Base-by-base conservation (phyloP, 2,888 invertebrate genomes). In the Amorpha juglandis region DNA sequence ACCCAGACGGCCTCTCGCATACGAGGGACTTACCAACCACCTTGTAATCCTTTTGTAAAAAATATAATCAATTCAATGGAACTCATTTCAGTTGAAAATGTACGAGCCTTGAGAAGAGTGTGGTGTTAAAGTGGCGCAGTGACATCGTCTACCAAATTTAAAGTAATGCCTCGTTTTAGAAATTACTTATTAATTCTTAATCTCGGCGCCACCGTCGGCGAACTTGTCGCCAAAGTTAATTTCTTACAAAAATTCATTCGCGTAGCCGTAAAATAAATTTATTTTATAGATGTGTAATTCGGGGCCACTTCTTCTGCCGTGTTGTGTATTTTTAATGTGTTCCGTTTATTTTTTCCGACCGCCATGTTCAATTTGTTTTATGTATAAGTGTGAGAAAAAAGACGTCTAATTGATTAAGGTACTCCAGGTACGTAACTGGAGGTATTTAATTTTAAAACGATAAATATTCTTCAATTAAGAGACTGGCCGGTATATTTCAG, bases 381-480 rank as follows among this genome's bases (percentile, higher is more conserved):
- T 55, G 19, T 58, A 19, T 38, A 38, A 64, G 58, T 48, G 35
- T 47, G 21, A 65, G 45, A 53, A 78, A 80, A 81, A 80, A 77
- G 74, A 77, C 76, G 74, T 58, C 48, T 19, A 55, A 80, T 77
- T 75, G 72, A 80, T 81, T 74, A 78, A 78, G 77, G 75, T 70
- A 64, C 64, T 65, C 73, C 67, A 74, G 76, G 79, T 71, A 71
- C 42, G n/a, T n/a, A n/a, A n/a, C 19, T 19, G 69, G 69, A 66
- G 62, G 67, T 71, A 72, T 75, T 80, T 76, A 72, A 78, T 78
- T 78, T 78, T 70, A 68, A 75, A 77, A 77, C 71, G 72, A 78
- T 75, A 73, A 72, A 77, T 79, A 78, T 74, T 69, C 69, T 77
- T 71, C 72, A 80, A 80, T 81, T 78, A 77, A 78, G 78, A 78